Percentiles rank a stretch among this genome's conserved stretches.
These are phyloP conservation scores for Conops quadrifasciatus DNA, from an alignment of 2,888 invertebrate genomes.

Conservation along the genomic window DNA sequence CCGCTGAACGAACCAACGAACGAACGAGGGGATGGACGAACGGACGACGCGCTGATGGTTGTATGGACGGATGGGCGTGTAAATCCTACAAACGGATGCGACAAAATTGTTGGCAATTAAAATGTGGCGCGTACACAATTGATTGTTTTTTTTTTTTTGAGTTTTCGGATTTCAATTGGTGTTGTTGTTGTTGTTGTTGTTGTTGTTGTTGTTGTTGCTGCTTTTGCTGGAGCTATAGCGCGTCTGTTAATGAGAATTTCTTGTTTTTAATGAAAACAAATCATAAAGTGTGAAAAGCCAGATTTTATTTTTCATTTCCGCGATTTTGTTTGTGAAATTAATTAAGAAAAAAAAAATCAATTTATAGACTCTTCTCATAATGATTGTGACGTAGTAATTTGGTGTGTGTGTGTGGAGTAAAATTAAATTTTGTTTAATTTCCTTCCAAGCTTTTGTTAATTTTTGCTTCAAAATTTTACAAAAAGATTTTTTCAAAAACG, in stretches of 20 bases:
- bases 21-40: neutral
- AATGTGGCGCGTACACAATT: constrained; percentile 44
- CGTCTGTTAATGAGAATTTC: constrained; percentile 61
- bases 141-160: constrained; percentile 28
- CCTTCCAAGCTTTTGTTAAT: too few species aligned
- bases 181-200: constrained; percentile 39
- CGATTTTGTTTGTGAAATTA: constrained; percentile 61
- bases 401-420: neutral
- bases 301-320: constrained; percentile 58
- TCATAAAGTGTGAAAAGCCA: constrained; percentile 62
- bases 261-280: constrained; percentile 63
- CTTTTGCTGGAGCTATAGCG: neutral
- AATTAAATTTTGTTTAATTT: neutral
- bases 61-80: neutral
- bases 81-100: constrained; percentile 34
- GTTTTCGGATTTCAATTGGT: constrained; percentile 13
- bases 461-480: too few species aligned
- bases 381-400: neutral
- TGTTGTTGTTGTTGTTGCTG: constrained; percentile 48
- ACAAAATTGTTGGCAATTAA: constrained; percentile 47
- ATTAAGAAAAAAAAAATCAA: constrained; percentile 62
- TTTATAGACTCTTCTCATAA: constrained; percentile 57
- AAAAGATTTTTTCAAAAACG: too few species aligned
- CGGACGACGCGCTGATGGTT: neutral
- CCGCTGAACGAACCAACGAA: neutral